These are phyloP conservation scores for Caenorhabditis sp. DNA, from an alignment of 2,888 invertebrate genomes.

Conservation along the genomic window DNA sequence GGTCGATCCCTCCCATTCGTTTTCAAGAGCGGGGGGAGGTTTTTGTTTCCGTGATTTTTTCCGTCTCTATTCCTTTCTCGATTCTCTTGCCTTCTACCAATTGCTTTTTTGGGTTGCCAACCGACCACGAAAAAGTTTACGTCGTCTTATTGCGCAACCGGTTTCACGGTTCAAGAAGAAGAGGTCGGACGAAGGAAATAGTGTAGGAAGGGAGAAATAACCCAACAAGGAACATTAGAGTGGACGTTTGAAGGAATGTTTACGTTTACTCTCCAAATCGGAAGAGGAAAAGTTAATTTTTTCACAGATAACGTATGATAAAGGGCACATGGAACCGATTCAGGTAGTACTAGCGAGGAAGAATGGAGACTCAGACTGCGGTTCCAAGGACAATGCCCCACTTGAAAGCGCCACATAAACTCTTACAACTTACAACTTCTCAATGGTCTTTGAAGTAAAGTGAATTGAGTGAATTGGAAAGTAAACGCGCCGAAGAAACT, in stretches of 20 bases:
- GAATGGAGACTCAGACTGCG: constrained; percentile 22
- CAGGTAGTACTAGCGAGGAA: not conserved
- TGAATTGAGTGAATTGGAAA: not conserved
- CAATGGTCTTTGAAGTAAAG: constrained; percentile 26
- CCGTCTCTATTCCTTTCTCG: constrained; percentile 17
- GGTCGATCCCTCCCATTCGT: constrained; percentile 55
- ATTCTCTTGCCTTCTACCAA: constrained; percentile 4
- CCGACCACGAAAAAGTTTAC: constrained; percentile 37
- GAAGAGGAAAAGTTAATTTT: not conserved
- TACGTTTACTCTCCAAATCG: constrained; percentile 24
- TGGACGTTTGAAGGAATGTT: constrained; percentile 33
- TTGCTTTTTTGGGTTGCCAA: constrained; percentile 46
- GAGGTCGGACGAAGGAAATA: constrained; percentile 37
- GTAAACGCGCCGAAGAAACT: not conserved
- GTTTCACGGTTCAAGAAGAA: constrained; percentile 40
- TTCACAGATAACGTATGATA: constrained; percentile 1
- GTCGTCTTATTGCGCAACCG: constrained; percentile 28
- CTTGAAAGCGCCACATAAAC: constrained; percentile 39
- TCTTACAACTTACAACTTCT: constrained; percentile 21
- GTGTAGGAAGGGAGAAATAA: not conserved
- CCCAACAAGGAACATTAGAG: constrained; percentile 40
- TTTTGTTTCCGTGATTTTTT: constrained; percentile 32
- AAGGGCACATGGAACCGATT: constrained; percentile 19
- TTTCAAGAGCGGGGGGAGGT: constrained; percentile 1
- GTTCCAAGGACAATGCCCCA: constrained; percentile 56